Percentiles rank a stretch among this genome's conserved stretches.
Evolutionary conservation across 2,797 vertebrate genomes (phyloP).

Genomic region (Melanotaenia nigrans): DNA sequence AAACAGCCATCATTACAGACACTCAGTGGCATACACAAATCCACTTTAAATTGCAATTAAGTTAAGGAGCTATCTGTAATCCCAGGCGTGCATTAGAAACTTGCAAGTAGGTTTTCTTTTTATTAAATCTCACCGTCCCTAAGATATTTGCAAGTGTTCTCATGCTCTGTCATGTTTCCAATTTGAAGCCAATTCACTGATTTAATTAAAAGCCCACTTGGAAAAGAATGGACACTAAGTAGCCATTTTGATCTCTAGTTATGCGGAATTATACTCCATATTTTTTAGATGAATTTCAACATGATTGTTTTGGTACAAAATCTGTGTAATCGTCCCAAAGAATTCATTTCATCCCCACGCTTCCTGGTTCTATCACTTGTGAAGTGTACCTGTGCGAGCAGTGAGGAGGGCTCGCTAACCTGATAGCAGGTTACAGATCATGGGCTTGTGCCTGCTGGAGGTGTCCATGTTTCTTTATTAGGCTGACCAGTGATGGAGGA

Average conservation of each 20-base stretch:
- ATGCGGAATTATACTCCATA: conserved; percentile 50
- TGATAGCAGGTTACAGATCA: conserved; percentile 54
- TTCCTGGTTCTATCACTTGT: conserved; percentile 28
- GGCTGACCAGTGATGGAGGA: conserved; percentile 65
- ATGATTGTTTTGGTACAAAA: conserved; percentile 22
- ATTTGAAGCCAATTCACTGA: conserved; percentile 74
- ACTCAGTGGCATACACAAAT: conserved; percentile 88
- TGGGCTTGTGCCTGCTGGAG: conserved; percentile 23
- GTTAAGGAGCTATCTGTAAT: conserved; percentile 87
- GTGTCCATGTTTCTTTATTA: conserved; percentile 79
- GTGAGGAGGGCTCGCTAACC: conserved; percentile 47
- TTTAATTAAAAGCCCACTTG: conserved; percentile 81
- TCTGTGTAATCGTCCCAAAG: conserved; percentile 7
- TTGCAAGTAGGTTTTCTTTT: conserved; percentile 76
- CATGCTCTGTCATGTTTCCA: conserved; percentile 78
- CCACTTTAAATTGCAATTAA: conserved; percentile 90
- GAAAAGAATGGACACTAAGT: conserved; percentile 75
- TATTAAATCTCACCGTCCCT: conserved; percentile 82
- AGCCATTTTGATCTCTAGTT: conserved; percentile 64
- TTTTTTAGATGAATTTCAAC: conserved; percentile 48
- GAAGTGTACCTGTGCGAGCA: conserved; percentile 39
- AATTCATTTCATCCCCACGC: neutral
- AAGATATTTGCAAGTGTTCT: conserved; percentile 80
- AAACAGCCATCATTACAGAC: conserved; percentile 90
- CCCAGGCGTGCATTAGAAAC: conserved; percentile 80